Percentiles rank a stretch among this genome's conserved stretches.
phyloP scores from a whole-genome alignment of 35 echinoderm and acorn worm genomes.

The Antedon bifida region DNA sequence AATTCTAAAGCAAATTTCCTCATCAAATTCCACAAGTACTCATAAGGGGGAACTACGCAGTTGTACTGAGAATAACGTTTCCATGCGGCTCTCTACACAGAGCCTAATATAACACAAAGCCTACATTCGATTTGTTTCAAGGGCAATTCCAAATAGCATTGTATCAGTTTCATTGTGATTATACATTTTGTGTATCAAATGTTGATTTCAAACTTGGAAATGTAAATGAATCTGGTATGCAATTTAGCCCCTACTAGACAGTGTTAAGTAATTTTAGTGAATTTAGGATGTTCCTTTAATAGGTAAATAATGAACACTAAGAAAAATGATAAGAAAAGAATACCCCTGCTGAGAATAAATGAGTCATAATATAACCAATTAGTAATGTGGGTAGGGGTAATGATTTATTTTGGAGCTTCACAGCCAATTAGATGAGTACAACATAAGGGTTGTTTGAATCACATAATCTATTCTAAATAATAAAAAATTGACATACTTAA shows the following conservation, averaged over 20 bases:
- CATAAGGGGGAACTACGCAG: neutral
- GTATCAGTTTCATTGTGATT: neutral
- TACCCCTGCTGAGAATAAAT: too few species aligned
- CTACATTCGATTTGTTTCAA: neutral
- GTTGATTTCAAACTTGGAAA: neutral
- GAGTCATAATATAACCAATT: too few species aligned
- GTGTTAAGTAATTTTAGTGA: neutral
- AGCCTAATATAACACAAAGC: neutral
- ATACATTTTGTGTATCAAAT: neutral
- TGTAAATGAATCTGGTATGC: neutral
- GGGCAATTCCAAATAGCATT: neutral
- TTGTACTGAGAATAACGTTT: neutral
- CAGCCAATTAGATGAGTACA: too few species aligned
- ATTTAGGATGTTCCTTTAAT: neutral
- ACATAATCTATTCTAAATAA: too few species aligned
- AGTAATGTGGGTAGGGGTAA: too few species aligned
- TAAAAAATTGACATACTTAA: too few species aligned
- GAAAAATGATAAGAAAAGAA: neutral
- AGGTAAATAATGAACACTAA: too few species aligned
- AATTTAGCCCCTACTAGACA: neutral
- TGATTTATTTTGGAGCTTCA: too few species aligned
- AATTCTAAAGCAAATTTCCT: neutral
- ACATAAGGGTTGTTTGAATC: too few species aligned
- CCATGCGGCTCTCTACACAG: too few species aligned
- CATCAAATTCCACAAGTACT: neutral